Conservation (phyloP, 2,888 invertebrate genomes). For the Drosophila hamatofila region DNA sequence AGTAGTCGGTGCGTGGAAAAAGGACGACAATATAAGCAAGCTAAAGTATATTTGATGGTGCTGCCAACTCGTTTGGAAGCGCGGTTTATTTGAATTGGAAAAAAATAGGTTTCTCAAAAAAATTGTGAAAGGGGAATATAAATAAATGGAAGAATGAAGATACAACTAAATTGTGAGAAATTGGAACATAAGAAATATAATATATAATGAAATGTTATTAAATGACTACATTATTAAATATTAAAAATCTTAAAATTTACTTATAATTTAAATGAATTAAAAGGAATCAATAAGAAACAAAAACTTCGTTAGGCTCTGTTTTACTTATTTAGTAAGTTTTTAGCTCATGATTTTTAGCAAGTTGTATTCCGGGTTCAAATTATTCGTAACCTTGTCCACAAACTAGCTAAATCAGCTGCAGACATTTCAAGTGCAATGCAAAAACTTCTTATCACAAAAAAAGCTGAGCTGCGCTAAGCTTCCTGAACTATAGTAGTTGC, state of each 20-base stretch:
- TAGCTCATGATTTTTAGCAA: not conserved
- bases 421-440: constrained; percentile 37
- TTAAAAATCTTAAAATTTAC: not conserved
- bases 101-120: not conserved
- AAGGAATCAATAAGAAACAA: not conserved
- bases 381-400: not conserved
- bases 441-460: constrained; percentile 36
- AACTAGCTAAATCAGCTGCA: constrained; percentile 7
- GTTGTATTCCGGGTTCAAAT: not conserved
- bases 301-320: not conserved
- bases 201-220: not conserved
- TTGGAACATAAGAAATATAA: too few species aligned
- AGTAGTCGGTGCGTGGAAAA: constrained; percentile 16
- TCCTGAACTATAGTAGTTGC: constrained; percentile 34
- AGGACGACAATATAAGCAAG: constrained; percentile 22
- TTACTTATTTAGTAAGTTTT: not conserved
- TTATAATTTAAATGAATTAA: not conserved
- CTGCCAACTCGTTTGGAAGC: constrained; percentile 29
- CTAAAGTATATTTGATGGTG: not conserved
- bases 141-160: too few species aligned
- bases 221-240: not conserved
- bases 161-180: too few species aligned
- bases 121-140: not conserved
- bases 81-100: constrained; percentile 33
- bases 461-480: constrained; percentile 20